Evolutionary conservation across 2,113 vertebrate species (phyloP).

Genomic region (Tauraco erythrolophus): DNA sequence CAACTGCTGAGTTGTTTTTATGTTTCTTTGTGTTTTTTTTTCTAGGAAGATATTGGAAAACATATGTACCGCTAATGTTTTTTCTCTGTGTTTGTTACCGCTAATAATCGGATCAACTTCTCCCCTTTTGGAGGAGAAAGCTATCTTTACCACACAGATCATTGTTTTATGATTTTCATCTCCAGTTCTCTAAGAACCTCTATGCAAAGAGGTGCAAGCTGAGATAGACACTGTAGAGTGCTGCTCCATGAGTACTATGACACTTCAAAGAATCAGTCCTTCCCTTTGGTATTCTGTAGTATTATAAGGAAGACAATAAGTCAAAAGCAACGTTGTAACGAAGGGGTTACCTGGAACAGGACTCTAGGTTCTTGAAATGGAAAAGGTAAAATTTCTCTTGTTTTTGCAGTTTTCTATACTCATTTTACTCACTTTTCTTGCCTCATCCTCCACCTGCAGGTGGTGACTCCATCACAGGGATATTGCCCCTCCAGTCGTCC

Average conservation of each 20-base stretch:
- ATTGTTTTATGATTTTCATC: background rate
- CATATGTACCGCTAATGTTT: background rate
- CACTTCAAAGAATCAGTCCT: background rate
- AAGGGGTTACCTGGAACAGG: background rate
- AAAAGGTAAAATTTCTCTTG: background rate
- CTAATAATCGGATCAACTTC: background rate
- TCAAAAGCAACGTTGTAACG: background rate
- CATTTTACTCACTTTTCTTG: background rate
- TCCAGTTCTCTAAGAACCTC: background rate
- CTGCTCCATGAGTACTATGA: background rate
- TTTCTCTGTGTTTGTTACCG: background rate
- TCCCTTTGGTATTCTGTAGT: background rate
- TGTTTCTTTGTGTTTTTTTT: no score
- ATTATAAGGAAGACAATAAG: background rate
- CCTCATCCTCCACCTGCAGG: background rate
- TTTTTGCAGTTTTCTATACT: background rate
- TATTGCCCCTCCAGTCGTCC: no score
- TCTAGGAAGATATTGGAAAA: background rate
- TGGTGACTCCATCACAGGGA: background rate
- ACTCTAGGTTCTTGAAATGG: background rate
- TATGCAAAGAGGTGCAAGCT: background rate
- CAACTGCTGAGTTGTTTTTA: background rate
- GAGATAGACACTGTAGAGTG: background rate
- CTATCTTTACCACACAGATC: background rate
- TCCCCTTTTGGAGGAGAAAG: background rate